Evolutionary conservation across 2,888 invertebrate genomes (phyloP), one percentile per base, ranked within the genome.

Genomic region (Petrolisthes cinctipes): DNA sequence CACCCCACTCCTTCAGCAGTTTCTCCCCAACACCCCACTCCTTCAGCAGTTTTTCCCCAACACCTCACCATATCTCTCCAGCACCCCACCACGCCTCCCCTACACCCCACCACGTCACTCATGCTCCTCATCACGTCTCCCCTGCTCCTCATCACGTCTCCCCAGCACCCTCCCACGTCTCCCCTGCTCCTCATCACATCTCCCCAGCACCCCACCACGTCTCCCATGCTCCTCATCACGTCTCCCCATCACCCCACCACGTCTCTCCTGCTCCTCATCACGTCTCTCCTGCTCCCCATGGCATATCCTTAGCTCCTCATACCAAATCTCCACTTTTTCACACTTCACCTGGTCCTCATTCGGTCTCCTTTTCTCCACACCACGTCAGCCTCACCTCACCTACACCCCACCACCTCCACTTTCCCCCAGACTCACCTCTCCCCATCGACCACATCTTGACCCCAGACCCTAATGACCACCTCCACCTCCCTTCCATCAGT

Each of bases 151-250:
- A 54, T 23, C 83, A 75, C 20, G 79, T n/a, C 11, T 68, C 66
- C 51, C 68, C 79, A 66, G 79, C 23, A 61, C 20, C 56, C 37
- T 17, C 57, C 75, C 83, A 73, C 37, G 57, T 54, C n/a, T 23
- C 4, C n/a, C n/a, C 66, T 11, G 9, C 37, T 53, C 7, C 17
- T 61, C 68, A 79, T 53, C 78, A 56, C 37, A 7, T 23, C 23
- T 37, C 7, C 78, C 37, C 76, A 84, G 57, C 20, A n/a, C 23
- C 84, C 51, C 61, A 37, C 66, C 84, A 81, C 4, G 61, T 23
- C 4, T 61, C 57, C 51, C 37, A 23, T 56, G 37, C 23, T 4
- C 56, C 81, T 56, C 81, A 81, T 17, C 51, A 14, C 56, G 17
- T 37, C 4, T 51, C 20, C 68, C 51, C 68, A 4, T 5, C 37